Conservation (phyloP, 2,888 invertebrate species). For the Byasa hedistus region DNA sequence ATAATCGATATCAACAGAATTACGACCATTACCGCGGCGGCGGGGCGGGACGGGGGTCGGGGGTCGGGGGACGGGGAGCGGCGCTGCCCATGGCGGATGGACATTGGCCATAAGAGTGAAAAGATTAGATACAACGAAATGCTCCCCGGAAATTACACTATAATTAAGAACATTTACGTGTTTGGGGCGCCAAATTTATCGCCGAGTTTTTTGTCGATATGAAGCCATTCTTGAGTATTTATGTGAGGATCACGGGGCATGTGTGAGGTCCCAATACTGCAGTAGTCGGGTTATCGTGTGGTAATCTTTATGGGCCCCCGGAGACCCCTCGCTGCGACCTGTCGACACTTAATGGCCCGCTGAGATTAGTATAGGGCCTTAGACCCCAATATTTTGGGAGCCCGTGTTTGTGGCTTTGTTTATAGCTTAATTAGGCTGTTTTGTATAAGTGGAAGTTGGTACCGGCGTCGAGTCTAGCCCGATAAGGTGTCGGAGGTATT, state of each 20-base stretch:
- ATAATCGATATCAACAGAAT: slow-evolving; percentile 59
- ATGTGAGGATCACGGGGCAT: slow-evolving; percentile 62
- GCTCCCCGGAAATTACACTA: slow-evolving; percentile 72
- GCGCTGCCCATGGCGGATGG: slow-evolving; percentile 42
- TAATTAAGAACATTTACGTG: slow-evolving; percentile 79
- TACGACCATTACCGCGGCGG: slow-evolving; percentile 47
- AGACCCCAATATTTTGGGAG: slow-evolving; percentile 65
- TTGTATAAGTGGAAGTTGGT: slow-evolving; percentile 71
- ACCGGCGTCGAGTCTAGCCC: slow-evolving; percentile 64
- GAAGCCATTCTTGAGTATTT: slow-evolving; percentile 73
- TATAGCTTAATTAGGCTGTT: slow-evolving; percentile 80
- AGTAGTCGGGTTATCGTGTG: slow-evolving; percentile 75
- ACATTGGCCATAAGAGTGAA: slow-evolving; percentile 61
- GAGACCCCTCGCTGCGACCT: slow-evolving; percentile 71
- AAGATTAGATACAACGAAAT: slow-evolving; percentile 71
- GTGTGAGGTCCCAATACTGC: slow-evolving; percentile 74
- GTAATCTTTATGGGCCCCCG: slow-evolving; percentile 75
- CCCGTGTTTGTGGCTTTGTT: slow-evolving; percentile 76
- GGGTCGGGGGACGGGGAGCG: no score
- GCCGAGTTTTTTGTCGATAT: slow-evolving; percentile 77
- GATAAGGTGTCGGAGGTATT: slow-evolving; percentile 77
- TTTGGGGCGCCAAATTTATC: slow-evolving; percentile 79
- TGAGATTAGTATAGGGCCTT: slow-evolving; percentile 64
- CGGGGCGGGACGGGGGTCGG: no score
- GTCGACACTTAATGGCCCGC: slow-evolving; percentile 75